Conservation (phyloP, 2,888 invertebrate species). For the Rhagonycha fulva region DNA sequence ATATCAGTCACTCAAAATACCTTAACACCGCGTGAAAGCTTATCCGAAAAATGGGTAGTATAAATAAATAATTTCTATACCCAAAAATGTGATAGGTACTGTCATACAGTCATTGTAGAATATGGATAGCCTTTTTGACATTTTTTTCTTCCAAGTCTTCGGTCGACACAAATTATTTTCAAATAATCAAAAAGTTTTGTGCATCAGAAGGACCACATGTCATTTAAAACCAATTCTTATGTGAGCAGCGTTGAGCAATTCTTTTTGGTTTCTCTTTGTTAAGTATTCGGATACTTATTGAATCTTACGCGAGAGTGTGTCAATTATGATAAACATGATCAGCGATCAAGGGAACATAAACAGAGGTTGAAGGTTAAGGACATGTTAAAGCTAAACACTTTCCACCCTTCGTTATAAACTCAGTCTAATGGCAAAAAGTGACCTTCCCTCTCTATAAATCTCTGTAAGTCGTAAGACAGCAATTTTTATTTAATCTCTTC, state of each 20-base stretch:
- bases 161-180: too few relatives aligned
- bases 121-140: too few relatives aligned
- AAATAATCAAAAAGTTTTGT: too few relatives aligned
- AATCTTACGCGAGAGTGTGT: background rate
- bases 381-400: background rate
- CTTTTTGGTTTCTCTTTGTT: background rate
- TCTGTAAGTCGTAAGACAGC: background rate
- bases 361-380: background rate
- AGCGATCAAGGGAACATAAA: background rate
- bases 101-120: too few relatives aligned
- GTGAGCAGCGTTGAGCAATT: background rate
- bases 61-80: background rate
- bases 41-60: background rate
- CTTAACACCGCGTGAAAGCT: background rate
- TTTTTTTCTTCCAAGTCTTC: too few relatives aligned
- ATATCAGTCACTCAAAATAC: background rate
- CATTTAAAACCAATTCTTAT: too few relatives aligned
- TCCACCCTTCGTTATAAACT: background rate
- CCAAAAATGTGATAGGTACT: too few relatives aligned
- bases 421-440: background rate
- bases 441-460: background rate
- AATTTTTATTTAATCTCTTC: background rate
- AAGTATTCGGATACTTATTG: background rate
- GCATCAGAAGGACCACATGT: too few relatives aligned
- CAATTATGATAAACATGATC: background rate